These are phyloP conservation scores for Syncerus caffer DNA, from an alignment of 2,797 vertebrate genomes.

Conservation along the genomic window DNA sequence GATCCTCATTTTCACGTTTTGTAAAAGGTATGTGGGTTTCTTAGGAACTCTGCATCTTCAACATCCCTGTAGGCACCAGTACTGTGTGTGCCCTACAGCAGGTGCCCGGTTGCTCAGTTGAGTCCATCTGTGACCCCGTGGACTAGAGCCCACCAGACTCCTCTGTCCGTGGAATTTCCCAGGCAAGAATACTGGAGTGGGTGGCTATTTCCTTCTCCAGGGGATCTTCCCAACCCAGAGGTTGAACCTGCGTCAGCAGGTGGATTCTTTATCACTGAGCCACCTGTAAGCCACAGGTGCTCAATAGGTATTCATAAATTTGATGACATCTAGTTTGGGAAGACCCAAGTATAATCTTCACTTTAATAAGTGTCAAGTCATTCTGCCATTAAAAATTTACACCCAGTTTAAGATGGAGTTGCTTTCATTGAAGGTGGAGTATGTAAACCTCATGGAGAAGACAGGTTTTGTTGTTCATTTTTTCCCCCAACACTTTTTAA, in stretches of 20 bases:
- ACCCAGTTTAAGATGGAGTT: background rate
- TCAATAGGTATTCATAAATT: background rate
- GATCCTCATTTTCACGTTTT: background rate
- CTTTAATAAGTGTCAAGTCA: too few relatives aligned
- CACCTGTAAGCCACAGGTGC: background rate
- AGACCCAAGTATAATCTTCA: background rate
- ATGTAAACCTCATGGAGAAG: background rate
- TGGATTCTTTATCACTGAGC: background rate
- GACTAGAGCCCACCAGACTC: background rate
- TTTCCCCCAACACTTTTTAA: background rate
- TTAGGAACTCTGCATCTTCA: background rate
- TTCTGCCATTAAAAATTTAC: background rate
- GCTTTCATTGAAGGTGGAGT: background rate
- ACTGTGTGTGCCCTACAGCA: fast-evolving
- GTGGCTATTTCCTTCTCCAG: background rate
- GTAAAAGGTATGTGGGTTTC: background rate
- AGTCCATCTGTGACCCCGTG: background rate
- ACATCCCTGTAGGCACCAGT: background rate
- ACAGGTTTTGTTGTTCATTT: background rate
- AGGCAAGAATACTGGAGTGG: background rate
- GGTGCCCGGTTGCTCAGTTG: background rate
- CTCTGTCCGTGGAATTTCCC: background rate
- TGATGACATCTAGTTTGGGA: background rate
- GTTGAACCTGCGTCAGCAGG: background rate
- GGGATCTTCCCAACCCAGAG: background rate